Evolutionary conservation across 2,888 invertebrate genomes (phyloP), one percentile per base, ranked within the genome.

Genomic region (Diaprepes abbreviatus): DNA sequence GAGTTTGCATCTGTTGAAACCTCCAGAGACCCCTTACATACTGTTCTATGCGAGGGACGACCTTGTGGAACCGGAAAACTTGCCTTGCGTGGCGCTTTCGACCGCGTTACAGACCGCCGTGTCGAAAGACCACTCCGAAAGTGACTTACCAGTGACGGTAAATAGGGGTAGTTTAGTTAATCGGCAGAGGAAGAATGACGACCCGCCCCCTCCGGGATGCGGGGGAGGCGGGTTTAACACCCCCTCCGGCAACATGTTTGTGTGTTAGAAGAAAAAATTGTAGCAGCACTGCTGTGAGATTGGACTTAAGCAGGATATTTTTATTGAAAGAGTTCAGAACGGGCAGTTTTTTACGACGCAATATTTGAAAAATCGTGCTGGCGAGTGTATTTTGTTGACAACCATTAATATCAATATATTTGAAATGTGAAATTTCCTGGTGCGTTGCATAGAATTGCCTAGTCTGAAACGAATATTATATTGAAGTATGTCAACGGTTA

Each of bases 21-120:
- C 90, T 1, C 90, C 91, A 10, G 91, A 93, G 80, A 94, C 95
- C 0, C 93, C 95, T 0, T 95, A 95, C 79, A 91, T 95, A 70
- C 84, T 95, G 40, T 92, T 95, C 79, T 95, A 95, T 80, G 83
- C 84, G 54, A 87, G 85, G 79, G 70, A 79, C 43, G 81, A 84
- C 74, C 66, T 81, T 69, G 31, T 73, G 48, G 79, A 82, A 73
- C 78, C 83, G 0, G 79, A 80, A 17, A 76, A 78, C 50, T 70
- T 84, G 50, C 75, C 78, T 6, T 74, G 78, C 31, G 72, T 75
- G 3, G 73, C 76, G 9, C 75, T 85, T 17, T 79, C 83, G 3
- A 60, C 66, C 33, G 69, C 75, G 17, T 74, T 85, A 33, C 82
- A 83, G 70, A 62, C 72, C 5, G 73, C 79, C 4, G 74, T 84